Evolutionary conservation across 2,113 vertebrate species (phyloP), one percentile per base, ranked within the genome.

Genomic region (Calypte anna): DNA sequence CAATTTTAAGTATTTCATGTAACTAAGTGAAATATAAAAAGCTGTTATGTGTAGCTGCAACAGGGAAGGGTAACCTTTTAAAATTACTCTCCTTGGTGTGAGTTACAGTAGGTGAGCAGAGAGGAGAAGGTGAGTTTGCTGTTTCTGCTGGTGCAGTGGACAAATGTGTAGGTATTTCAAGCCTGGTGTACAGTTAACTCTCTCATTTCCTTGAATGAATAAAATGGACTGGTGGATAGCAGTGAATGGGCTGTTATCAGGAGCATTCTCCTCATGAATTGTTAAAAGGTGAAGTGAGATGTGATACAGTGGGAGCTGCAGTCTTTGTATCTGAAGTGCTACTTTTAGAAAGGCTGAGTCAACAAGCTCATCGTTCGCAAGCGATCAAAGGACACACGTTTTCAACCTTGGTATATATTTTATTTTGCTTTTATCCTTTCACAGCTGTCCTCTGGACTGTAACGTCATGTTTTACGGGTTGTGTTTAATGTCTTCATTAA

Each of bases 261-360:
- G 57, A 89, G 43, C 0, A 0, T 72, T 78, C 30, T 28, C 76
- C 66, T 91, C 77, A 38, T 82, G 77, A 95, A 93, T 76, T 91
- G 90, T 95, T 96, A 95, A 93, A 91, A 86, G 74, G 31, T 66
- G 81, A 78, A 67, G 43, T 0, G 36, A 20, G 59, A 92, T 78
- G 62, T 43, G 72, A 96, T 95, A 81, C 0, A 0, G 57, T 75
- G 43, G 57, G n/a, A 82, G 88, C 80, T 81, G 90, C 88, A 88
- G 46, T 20, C 68, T 75, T 74, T 88, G 68, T 88, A 14, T 70
- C 81, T 83, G 89, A 86, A 92, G 64, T 14, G 82, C 96, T 96
- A 58, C 94, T 97, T 97, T 96, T 96, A 97, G 96, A 97, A 97
- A 88, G 73, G 92, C 95, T 95, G 95, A 97, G 68, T 96, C 94